Evolutionary conservation across 2,888 invertebrate species (phyloP), one percentile per base, ranked within the genome.

Genomic region (Kryphioiulus occultus): DNA sequence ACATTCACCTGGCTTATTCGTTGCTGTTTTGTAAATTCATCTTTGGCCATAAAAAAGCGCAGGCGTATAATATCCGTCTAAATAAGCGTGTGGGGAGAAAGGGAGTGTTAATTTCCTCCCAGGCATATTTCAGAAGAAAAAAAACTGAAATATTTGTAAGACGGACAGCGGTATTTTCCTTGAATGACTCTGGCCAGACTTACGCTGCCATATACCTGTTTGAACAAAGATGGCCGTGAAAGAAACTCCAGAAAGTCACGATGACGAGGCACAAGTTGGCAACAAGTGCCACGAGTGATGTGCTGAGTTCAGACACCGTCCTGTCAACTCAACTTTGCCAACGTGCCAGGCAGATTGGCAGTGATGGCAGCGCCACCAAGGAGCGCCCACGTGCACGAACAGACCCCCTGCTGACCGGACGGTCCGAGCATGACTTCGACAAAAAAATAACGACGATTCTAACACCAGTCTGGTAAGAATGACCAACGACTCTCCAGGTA

Each of bases 331-430:
- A 53, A 86, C 44, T 47, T 86, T 47, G 68, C 32, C 47, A 47
- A 30, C 15, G 44, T 85, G 32, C 26, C 86, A 68, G 26, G 35
- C 10, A 30, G 42, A 35, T 42, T 35, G 22, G 39, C 84, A 39
- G n/a, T 84, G 84, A 84, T 86, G 86, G 86, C 35, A 86, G 47
- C 68, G 68, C 86, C 86, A 86, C 86, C 86, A 32, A 86, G 86
- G 86, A 86, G 68, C 68, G 68, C 59, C 86, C 86, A 86, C 86
- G 86, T 53, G 86, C 32, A 59, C 59, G 7, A 22, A n/a, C 7
- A 26, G 68, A 68, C 68, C 68, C 26, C 68, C 68, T 68, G 68
- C 26, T 22, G n/a, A 17, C 42, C 42, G 10, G 42, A 42, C 42
- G 42, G 42, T 42, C 42, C 9, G 42, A 47, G 17, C 35, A 35